Evolutionary conservation across 2,113 vertebrate species (phyloP).

Genomic region (Chroicocephalus ridibundus): DNA sequence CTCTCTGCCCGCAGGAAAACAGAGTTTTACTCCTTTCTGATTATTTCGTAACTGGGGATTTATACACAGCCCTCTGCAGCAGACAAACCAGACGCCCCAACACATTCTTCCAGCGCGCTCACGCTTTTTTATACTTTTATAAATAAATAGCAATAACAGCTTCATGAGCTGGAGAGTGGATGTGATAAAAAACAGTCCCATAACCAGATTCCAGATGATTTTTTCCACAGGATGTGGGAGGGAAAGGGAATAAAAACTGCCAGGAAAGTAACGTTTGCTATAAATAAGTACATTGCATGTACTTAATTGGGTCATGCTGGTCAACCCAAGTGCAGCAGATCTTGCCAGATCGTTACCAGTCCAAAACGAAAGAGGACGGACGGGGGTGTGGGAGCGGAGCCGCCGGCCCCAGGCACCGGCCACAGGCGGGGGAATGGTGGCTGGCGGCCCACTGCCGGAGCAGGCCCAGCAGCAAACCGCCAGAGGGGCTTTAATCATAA

Average conservation of each 20-base stretch:
- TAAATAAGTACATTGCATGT: not conserved
- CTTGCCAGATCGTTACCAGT: not conserved
- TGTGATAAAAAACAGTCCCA: not conserved
- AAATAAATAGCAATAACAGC: not conserved
- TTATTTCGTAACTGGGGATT: not conserved
- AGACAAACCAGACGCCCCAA: not conserved
- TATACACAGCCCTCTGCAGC: no score
- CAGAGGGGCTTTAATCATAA: accelerated
- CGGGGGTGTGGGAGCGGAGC: not conserved
- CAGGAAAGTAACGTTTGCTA: not conserved
- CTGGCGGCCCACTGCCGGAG: accelerated
- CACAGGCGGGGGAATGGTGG: accelerated
- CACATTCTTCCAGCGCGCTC: not conserved
- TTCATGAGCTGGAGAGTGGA: not conserved
- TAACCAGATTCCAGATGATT: not conserved
- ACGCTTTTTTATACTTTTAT: accelerated
- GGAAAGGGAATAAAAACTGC: not conserved
- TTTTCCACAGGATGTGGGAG: not conserved
- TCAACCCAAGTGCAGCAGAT: not conserved
- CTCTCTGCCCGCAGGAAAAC: not conserved
- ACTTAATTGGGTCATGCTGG: accelerated
- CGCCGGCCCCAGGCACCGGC: not conserved
- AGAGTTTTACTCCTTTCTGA: not conserved
- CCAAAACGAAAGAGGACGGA: not conserved
- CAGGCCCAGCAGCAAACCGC: accelerated